Conservation (phyloP, 64 coral and sea anemone genomes). For the Montipora cactus region DNA sequence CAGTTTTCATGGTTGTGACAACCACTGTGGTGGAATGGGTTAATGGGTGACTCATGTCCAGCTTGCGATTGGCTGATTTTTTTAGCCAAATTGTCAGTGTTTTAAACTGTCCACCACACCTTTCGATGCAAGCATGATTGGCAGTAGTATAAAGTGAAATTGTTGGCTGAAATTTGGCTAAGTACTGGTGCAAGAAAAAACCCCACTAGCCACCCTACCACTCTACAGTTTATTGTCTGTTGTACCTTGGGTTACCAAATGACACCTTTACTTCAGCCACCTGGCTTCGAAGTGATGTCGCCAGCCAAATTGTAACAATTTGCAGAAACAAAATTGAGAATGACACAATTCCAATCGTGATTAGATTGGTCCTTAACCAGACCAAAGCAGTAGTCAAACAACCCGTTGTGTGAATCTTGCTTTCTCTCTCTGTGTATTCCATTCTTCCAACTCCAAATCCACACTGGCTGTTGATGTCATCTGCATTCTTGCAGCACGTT, state of each 20-base stretch:
- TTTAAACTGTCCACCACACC: too few relatives aligned
- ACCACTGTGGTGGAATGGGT: too few relatives aligned
- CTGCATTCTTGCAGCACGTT: conserved; percentile 46
- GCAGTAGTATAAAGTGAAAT: too few relatives aligned
- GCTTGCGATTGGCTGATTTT: too few relatives aligned
- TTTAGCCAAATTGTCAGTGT: too few relatives aligned
- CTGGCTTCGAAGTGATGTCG: conserved; percentile 16
- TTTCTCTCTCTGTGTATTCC: background rate
- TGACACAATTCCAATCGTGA: conserved; percentile 7
- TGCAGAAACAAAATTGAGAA: conserved; percentile 41
- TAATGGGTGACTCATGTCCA: too few relatives aligned
- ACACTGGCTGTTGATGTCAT: conserved; percentile 69
- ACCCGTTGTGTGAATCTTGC: conserved; percentile 35
- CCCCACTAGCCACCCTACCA: background rate
- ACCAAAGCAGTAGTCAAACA: conserved; percentile 31
- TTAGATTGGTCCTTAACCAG: conserved; percentile 36
- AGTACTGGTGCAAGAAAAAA: background rate
- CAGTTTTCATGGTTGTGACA: too few relatives aligned
- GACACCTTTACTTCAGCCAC: conserved; percentile 24
- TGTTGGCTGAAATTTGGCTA: too few relatives aligned
- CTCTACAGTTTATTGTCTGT: background rate
- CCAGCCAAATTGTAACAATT: conserved; percentile 49
- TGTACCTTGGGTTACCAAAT: background rate
- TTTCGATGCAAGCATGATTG: too few relatives aligned
- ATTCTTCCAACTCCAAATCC: conserved; percentile 57